Evolutionary conservation across 2,113 vertebrate genomes (phyloP), one percentile per base, ranked within the genome.

Genomic region (Cettia cetti): DNA sequence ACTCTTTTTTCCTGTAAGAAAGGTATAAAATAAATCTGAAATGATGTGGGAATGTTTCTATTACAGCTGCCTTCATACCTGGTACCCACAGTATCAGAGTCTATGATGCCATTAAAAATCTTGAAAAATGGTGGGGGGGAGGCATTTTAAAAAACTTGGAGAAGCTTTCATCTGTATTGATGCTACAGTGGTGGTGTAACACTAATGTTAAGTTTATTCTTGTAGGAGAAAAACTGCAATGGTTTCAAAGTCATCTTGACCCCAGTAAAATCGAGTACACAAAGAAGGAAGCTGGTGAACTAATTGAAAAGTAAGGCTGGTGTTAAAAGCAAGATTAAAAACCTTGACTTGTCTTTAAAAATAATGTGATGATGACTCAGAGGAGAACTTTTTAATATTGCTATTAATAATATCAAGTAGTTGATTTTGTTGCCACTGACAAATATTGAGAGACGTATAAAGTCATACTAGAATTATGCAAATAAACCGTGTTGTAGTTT

Each of bases 191-290:
- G 11, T 81, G 37, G 9, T 35, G 3, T 68, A 71, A 49, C 17
- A 47, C 45, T 94, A 86, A 93, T 39, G 11, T 44, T 54, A 24
- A 54, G 14, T 90, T 94, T 95, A n/a, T 96, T 81, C 76, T 89
- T 94, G 18, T 76, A 99, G 99, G 99, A 89, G 99, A 99, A 96
- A 99, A 99, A 94, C 97, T 99, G 59, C 88, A 98, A 47, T 99
- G 99, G 99, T 99, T 99, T 98, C 99, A 99, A 92, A 98, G 78
- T 96, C 98, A 99, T 63, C 96, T 99, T 91, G 98, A 99, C 74
- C 96, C 98, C 15, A 30, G 71, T 56, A 99, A 99, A 97, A 71
- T 82, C 0, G 94, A 95, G 35, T 99, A 98, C 97, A 98, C 98
- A 33, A 99, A 97, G 97, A 98, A 98, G 94, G 99, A 99, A 57